A percentile compares a stretch with the other conserved stretches of the same genome.
These are phyloP conservation scores for Drosophila ironensis DNA, from an alignment of 1,140 invertebrate species.

Conservation along the genomic window DNA sequence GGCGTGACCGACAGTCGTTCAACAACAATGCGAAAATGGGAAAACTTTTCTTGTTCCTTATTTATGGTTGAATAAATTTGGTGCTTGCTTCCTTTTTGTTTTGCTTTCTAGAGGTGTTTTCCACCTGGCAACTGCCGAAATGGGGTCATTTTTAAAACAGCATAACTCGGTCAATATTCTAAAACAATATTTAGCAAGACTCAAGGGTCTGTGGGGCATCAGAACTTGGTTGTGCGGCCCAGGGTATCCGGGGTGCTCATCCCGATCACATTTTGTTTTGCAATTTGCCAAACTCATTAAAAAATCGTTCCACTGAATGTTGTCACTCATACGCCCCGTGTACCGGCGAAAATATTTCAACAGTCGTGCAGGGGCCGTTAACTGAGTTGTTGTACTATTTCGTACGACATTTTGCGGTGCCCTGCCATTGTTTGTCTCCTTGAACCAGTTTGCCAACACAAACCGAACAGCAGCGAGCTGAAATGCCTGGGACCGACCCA, in stretches of 20 bases:
- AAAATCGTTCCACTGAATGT: slow-evolving; percentile 60
- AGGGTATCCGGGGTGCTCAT: background rate
- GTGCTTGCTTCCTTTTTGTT: background rate
- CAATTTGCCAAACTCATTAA: slow-evolving; percentile 65
- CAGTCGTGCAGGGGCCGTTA: slow-evolving; percentile 41
- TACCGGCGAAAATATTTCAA: slow-evolving; percentile 28
- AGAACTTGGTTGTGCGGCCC: too few relatives aligned
- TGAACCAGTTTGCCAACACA: slow-evolving; percentile 64
- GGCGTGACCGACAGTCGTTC: slow-evolving; percentile 41
- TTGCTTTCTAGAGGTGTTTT: too few relatives aligned
- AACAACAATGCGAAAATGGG: slow-evolving; percentile 32
- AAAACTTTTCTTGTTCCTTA: slow-evolving; percentile 21
- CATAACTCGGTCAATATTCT: too few relatives aligned
- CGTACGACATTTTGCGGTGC: slow-evolving; percentile 64
- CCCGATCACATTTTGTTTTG: slow-evolving; percentile 15
- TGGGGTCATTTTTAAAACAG: background rate
- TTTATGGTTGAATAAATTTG: slow-evolving; percentile 38
- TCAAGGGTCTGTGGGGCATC: too few relatives aligned
- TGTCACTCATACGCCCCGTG: slow-evolving; percentile 43
- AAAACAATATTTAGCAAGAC: too few relatives aligned
- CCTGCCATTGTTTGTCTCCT: slow-evolving; percentile 66
- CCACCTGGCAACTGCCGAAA: too few relatives aligned
- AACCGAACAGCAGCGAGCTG: background rate
- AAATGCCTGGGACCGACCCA: slow-evolving; percentile 24
- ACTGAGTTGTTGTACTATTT: slow-evolving; percentile 50